Conservation (phyloP, 1,140 invertebrate species). For the Pararge aegeria region DNA sequence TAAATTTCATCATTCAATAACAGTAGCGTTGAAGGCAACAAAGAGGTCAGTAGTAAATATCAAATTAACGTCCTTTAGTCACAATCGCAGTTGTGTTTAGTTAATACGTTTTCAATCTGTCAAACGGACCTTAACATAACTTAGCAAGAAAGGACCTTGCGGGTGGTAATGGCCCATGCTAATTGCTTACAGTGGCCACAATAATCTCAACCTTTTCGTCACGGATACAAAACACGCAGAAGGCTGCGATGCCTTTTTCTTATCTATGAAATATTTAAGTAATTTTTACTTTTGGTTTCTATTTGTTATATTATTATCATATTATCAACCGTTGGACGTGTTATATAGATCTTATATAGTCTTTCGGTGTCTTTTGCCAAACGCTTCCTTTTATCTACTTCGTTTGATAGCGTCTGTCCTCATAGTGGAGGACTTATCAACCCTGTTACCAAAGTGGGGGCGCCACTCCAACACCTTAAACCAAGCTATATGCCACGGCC, state of each 20-base stretch:
- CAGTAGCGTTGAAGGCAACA: conserved; percentile 15
- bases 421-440: too few relatives aligned
- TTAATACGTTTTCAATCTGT: conserved; percentile 38
- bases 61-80: conserved; percentile 44
- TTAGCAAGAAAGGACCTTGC: conserved; percentile 31
- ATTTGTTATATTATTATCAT: too few relatives aligned
- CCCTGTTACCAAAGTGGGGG: too few relatives aligned
- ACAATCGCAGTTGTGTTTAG: conserved; percentile 29
- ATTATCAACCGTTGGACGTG: too few relatives aligned
- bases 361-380: too few relatives aligned
- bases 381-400: too few relatives aligned
- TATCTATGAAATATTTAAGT: not conserved
- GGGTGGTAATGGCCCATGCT: conserved; percentile 32
- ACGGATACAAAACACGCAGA: conserved; percentile 8
- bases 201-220: conserved; percentile 16
- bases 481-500: too few relatives aligned
- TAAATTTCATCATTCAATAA: conserved; percentile 22
- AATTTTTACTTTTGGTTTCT: not conserved
- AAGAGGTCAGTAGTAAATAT: conserved; percentile 35
- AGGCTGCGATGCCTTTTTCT: conserved; percentile 13
- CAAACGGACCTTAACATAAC: conserved; percentile 37
- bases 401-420: too few relatives aligned
- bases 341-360: too few relatives aligned
- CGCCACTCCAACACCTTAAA: too few relatives aligned
- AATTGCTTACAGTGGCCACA: conserved; percentile 18